Conservation (phyloP, 35 echinoderm and acorn worm species). For the Strongylocentrotus purpuratus region DNA sequence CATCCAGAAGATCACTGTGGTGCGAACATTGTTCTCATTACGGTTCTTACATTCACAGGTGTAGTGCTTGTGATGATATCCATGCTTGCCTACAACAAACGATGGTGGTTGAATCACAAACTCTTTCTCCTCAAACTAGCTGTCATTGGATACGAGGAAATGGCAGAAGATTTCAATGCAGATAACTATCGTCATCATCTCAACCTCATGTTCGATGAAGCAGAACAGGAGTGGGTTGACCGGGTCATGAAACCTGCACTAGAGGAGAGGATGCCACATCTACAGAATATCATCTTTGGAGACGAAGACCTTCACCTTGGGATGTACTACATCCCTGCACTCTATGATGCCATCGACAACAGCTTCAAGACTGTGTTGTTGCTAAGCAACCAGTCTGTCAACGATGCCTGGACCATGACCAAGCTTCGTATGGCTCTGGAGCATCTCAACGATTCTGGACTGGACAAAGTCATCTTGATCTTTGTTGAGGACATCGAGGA, state of each 20-base stretch:
- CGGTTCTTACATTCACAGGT: background rate
- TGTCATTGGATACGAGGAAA: background rate
- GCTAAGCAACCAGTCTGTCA: conserved; percentile 34
- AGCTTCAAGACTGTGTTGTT: conserved; percentile 44
- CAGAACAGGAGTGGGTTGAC: background rate
- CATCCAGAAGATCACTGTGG: conserved; percentile 17
- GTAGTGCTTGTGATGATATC: background rate
- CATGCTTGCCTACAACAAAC: background rate
- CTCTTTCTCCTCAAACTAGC: background rate
- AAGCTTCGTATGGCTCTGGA: conserved; percentile 40
- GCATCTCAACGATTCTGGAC: conserved; percentile 23
- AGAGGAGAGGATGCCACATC: conserved; percentile 1
- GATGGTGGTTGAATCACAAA: conserved; percentile 43
- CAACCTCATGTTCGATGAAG: conserved; percentile 21
- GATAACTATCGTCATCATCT: background rate
- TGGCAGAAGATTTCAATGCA: background rate
- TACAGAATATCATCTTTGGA: background rate
- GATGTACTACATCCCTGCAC: conserved; percentile 23
- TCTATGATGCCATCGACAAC: conserved; percentile 14
- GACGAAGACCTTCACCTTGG: background rate
- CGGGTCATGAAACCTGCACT: background rate
- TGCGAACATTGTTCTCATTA: background rate
- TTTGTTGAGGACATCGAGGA: conserved; percentile 44
- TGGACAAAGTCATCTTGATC: conserved; percentile 34
- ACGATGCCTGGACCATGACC: conserved; percentile 34